A percentile compares a stretch with the other conserved stretches of the same genome.
Evolutionary conservation across 2,797 vertebrate species (phyloP).

Genomic region (Dendrocincla fuliginosa): DNA sequence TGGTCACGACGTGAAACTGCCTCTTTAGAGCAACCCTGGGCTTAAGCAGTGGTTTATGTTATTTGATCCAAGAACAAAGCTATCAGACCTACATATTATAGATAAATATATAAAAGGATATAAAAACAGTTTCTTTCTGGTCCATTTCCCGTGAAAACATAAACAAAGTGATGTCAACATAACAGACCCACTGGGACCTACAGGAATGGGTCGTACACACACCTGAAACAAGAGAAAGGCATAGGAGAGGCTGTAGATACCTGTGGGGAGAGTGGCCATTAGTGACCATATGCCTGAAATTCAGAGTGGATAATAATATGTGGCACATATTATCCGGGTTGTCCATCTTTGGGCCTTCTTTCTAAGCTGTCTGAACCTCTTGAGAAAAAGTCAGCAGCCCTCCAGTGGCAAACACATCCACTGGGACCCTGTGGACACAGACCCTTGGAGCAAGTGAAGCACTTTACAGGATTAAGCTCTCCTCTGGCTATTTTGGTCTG

Average conservation of each 20-base stretch:
- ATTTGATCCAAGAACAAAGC: background rate
- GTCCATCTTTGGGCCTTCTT: background rate
- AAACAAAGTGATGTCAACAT: background rate
- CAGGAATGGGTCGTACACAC: fast-evolving
- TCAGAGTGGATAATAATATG: background rate
- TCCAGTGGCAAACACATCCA: background rate
- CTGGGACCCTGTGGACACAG: background rate
- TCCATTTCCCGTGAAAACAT: background rate
- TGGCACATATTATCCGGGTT: background rate
- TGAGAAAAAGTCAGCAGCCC: background rate
- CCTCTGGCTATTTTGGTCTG: background rate
- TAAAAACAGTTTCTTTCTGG: background rate
- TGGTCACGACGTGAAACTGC: background rate
- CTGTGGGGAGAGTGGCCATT: background rate
- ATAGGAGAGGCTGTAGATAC: background rate
- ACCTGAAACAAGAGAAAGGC: background rate
- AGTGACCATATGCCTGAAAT: background rate
- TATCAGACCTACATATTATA: background rate
- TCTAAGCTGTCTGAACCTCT: background rate
- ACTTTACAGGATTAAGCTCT: background rate
- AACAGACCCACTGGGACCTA: background rate
- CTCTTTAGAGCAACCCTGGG: background rate
- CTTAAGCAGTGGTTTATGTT: background rate
- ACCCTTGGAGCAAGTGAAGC: background rate
- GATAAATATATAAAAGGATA: background rate